Evolutionary conservation across 2,113 vertebrate species (phyloP), one percentile per base, ranked within the genome.

Genomic region (Syngnathus scovelli): DNA sequence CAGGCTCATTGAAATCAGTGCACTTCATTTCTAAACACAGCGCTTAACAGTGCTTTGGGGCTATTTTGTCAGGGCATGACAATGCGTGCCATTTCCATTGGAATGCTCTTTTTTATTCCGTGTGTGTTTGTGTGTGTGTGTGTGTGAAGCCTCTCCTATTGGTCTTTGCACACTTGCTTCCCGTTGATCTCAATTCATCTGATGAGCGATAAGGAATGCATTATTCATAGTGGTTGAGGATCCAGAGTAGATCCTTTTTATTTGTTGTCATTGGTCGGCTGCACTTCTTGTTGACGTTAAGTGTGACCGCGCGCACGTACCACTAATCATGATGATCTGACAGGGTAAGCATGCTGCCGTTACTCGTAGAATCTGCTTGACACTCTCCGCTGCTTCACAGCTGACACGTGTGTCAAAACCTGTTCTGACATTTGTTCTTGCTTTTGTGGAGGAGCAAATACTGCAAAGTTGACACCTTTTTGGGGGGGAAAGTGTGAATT

Each of bases 1-100:
- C 79, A 75, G 78, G 60, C 23, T 91, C 87, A 89, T 88, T 90
- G 84, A 88, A 91, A 84, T 80, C 70, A 87, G 77, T 78, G 78
- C 78, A 83, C 84, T 84, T 91, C 88, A 91, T 91, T 92, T 91
- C 90, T 91, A 85, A 89, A 86, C 78, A 82, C 83, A 67, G 68
- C n/a, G n/a, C n/a, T n/a, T n/a, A n/a, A n/a, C n/a, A n/a, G n/a
- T 83, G 83, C 79, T 87, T 41, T 8, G 7, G 10, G 2, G 10
- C 7, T 41, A 9, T 41, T 41, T 9, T 41, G 39, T 41, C 39
- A 41, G 39, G 39, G 39, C 10, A 41, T 39, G 8, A 39, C 38
- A 39, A 39, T 39, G 38, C 76, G 65, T 27, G 27, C 1, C 27
- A 70, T 27, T 27, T 27, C 27, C 27, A 27, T 27, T 27, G 27